Base-by-base conservation (phyloP, 2,797 vertebrate species). In the Synaphobranchus kaupii region DNA sequence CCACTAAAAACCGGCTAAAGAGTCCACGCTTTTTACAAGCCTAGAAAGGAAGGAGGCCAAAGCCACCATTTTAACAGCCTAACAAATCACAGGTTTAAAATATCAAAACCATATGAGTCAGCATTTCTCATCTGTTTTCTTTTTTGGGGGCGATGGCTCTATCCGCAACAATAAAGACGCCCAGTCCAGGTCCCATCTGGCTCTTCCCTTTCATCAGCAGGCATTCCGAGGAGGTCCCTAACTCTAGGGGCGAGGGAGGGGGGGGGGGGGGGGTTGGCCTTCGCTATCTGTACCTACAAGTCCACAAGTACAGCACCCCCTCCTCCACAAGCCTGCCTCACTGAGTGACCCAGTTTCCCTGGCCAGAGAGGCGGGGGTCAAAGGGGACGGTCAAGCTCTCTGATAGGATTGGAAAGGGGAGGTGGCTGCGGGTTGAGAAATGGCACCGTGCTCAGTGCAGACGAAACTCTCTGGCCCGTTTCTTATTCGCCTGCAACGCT, bases 391-490 rank as follows among this genome's bases (percentile, higher is more conserved):
- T 73, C 48, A 76, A 39, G 34, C 58, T 12, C 50, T 44, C 66
- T 84, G 31, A 56, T 73, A 47, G 50, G 82, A 84, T 87, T n/a
- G 76, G 44, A 50, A 34, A 47, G 63, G 81, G 63, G 34, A 20
- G 82, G 66, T 6, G 44, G 71, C 71, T 13, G 81, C 12, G 34
- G 17, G 28, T 34, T 66, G 76, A n/a, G 12, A 52, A 84, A 87
- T 17, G 6, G 34, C 78, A 81, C 76, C 56, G 31, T 9, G 25
- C 39, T 4, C 34, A 47, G 73, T 20, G 5, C 28, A 4, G 71
- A 5, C 39, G 22, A 31, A 80, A 13, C 44, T 0, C 4, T 7
- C 20, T 25, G 20, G 60, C 60, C 60, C 25, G 60, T 63, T 25
- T 4, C 60, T 63, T 63, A 20, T 48, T 80, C 8, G 12, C 73